Evolutionary conservation across 2,888 invertebrate species (phyloP).

Genomic region (Hipparchia sbordonii): DNA sequence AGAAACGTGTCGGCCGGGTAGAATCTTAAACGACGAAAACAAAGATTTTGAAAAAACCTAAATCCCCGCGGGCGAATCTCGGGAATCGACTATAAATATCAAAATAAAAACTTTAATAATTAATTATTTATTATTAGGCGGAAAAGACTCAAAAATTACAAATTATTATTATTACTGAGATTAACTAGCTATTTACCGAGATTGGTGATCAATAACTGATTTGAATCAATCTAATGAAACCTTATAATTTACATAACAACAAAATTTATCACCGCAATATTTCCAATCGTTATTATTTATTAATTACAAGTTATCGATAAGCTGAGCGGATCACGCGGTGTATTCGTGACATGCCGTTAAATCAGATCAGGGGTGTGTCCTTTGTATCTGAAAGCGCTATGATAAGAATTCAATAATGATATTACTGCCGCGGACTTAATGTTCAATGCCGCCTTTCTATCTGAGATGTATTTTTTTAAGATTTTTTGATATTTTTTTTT

Average conservation of each 20-base stretch:
- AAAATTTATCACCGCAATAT: slow-evolving; percentile 29
- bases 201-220: not conserved
- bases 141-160: too few relatives aligned
- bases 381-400: slow-evolving; percentile 32
- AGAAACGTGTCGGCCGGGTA: too few relatives aligned
- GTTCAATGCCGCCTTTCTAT: not conserved
- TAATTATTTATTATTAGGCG: too few relatives aligned
- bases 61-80: too few relatives aligned
- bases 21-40: too few relatives aligned
- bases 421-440: slow-evolving; percentile 2
- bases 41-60: too few relatives aligned
- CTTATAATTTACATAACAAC: slow-evolving; percentile 23
- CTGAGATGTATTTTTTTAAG: too few relatives aligned
- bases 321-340: slow-evolving; percentile 34
- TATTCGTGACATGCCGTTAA: slow-evolving; percentile 34
- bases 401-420: slow-evolving; percentile 14
- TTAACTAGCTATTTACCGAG: not conserved
- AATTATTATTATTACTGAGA: too few relatives aligned
- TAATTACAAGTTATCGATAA: slow-evolving; percentile 38
- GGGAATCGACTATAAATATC: too few relatives aligned
- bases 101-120: too few relatives aligned
- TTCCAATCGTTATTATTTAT: slow-evolving; percentile 25
- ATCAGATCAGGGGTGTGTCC: slow-evolving; percentile 45
- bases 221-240: slow-evolving; percentile 15
- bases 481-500: too few relatives aligned